Percentiles rank a stretch among this genome's conserved stretches.
These are phyloP conservation scores for Heloderma charlesbogerti DNA, from an alignment of 2,113 vertebrate species.

Conservation along the genomic window DNA sequence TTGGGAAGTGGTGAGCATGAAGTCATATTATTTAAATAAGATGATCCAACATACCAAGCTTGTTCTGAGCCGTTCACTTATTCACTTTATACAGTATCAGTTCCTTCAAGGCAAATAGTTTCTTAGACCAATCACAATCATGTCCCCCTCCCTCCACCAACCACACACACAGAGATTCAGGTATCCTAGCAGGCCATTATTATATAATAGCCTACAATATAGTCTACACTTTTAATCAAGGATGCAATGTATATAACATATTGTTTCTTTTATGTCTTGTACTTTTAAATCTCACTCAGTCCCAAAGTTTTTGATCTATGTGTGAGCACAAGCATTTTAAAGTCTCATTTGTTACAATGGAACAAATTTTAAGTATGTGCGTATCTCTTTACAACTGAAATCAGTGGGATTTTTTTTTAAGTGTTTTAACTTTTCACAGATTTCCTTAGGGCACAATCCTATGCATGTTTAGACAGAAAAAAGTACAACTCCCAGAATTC, in stretches of 20 bases:
- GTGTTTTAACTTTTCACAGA: background rate
- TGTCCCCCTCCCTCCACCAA: background rate
- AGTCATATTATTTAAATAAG: background rate
- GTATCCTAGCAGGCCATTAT: background rate
- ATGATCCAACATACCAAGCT: background rate
- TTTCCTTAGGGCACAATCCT: background rate
- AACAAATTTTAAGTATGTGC: background rate
- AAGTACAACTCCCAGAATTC: no score
- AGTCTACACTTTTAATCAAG: background rate
- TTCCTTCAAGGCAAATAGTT: background rate
- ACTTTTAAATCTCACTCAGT: background rate
- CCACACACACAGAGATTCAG: background rate
- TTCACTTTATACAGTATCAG: background rate
- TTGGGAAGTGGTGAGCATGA: background rate
- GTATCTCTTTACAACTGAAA: background rate
- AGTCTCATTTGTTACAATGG: background rate
- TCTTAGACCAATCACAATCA: background rate
- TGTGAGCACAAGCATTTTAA: background rate
- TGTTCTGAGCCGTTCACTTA: background rate
- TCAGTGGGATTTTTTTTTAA: background rate
- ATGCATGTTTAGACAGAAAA: background rate
- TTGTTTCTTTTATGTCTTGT: background rate
- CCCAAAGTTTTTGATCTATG: background rate
- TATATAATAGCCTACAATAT: no score
- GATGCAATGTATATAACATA: background rate